These are phyloP conservation scores for Drosophila multiciliata DNA, from an alignment of 2,888 invertebrate genomes.

Conservation along the genomic window DNA sequence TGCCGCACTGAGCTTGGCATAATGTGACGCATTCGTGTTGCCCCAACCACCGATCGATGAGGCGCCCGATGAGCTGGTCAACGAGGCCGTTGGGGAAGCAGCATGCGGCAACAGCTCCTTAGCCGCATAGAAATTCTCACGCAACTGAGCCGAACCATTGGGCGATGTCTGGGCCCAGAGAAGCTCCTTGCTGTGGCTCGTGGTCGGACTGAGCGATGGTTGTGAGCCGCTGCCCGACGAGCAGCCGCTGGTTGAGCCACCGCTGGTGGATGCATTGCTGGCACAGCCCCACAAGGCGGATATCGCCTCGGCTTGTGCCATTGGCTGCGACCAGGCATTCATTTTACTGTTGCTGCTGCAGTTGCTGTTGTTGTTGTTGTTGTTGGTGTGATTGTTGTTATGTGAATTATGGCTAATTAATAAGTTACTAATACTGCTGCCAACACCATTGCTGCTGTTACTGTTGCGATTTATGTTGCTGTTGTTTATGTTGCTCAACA, in stretches of 20 bases:
- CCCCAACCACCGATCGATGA: slow-evolving; percentile 61
- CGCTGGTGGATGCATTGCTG: slow-evolving; percentile 61
- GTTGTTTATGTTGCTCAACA: slow-evolving; percentile 55
- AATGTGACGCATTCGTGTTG: slow-evolving; percentile 48
- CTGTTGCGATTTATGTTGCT: slow-evolving; percentile 33
- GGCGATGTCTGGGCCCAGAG: slow-evolving; percentile 84
- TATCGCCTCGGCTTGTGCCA: slow-evolving; percentile 71
- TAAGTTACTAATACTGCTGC: slow-evolving; percentile 83
- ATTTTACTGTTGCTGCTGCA: slow-evolving; percentile 34
- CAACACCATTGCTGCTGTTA: slow-evolving; percentile 61
- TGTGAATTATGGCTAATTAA: slow-evolving; percentile 82
- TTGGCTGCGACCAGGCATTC: slow-evolving; percentile 51
- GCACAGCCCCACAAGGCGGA: slow-evolving; percentile 84
- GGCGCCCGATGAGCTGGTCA: slow-evolving; percentile 70
- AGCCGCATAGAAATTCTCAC: slow-evolving; percentile 58
- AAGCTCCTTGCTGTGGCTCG: slow-evolving; percentile 84
- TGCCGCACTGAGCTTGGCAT: slow-evolving; percentile 74
- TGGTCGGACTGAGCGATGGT: slow-evolving; percentile 83
- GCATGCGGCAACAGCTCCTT: slow-evolving; percentile 58
- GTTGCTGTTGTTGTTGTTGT: slow-evolving; percentile 47
- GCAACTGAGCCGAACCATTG: slow-evolving; percentile 55
- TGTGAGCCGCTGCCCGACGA: slow-evolving; percentile 81
- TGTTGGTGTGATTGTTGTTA: slow-evolving; percentile 56
- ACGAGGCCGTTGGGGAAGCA: slow-evolving; percentile 80
- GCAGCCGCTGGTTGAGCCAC: slow-evolving; percentile 76